Base-by-base conservation (phyloP, 2,113 vertebrate species). In the Petroica traversi region DNA sequence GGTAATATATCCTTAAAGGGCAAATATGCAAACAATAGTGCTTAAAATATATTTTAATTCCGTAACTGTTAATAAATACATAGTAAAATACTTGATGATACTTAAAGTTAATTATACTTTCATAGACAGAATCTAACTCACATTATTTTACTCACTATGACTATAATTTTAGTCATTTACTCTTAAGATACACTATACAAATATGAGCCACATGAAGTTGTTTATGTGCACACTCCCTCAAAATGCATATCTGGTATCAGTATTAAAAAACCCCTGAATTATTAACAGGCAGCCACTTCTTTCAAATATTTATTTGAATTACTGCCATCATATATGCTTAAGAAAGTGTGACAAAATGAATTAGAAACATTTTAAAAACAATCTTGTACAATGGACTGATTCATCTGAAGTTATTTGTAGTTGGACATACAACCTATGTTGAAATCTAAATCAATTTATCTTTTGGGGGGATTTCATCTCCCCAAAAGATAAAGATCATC, bases 31-130 rank as follows among this genome's bases (percentile, higher is more conserved):
- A 85, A 84, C 64, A 55, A 61, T 10, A 68, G 15, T 40, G 31
- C 51, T 88, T 79, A 69, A 89, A 91, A 83, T 52, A 69, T 8
- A 67, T 95, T 96, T 95, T 85, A 74, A 94, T 91, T 88, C 52
- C 18, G 3, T 46, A 63, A 72, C 83, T 12, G 3, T 87, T 91
- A 91, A 85, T 91, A 91, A 75, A 73, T 43, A 81, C 5, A 51
- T 14, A 54, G 36, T 38, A 76, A 85, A 94, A 92, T 62, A 59
- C 8, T 51, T 31, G 12, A 92, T 12, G 10, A 77, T 58, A 85
- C 34, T 84, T 83, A 25, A 71, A 71, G 28, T 16, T 71, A 75
- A 24, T 48, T 49, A 63, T 15, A 68, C 4, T 68, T 87, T 29
- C 18, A 79, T 1, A 6, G 34, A 66, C 3, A 41, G 7, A 87